These are phyloP conservation scores for Setipinna tenuifilis DNA, from an alignment of 2,797 vertebrate genomes.

Conservation along the genomic window DNA sequence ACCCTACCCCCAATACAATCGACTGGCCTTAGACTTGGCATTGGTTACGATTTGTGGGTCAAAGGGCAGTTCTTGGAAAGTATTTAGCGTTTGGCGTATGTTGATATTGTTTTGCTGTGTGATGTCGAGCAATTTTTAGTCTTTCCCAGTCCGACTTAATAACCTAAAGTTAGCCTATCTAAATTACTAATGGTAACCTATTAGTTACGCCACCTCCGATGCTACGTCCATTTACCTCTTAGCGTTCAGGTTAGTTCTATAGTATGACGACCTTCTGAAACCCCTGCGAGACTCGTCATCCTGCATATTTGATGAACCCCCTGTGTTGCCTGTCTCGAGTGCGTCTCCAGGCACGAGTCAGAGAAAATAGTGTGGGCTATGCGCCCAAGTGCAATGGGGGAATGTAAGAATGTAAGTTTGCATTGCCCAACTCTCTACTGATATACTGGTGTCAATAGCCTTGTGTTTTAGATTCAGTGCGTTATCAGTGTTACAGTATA, in stretches of 20 bases:
- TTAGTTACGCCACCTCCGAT: no score
- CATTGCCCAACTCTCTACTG: neutral
- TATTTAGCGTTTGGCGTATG: neutral
- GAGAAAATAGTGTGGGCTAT: neutral
- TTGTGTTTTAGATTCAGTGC: neutral
- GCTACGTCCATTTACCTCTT: neutral
- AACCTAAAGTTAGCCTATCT: neutral
- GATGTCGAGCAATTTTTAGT: neutral
- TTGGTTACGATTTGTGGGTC: neutral
- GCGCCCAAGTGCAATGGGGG: neutral
- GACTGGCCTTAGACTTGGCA: neutral
- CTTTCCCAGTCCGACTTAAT: neutral
- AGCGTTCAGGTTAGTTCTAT: neutral
- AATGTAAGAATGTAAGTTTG: neutral
- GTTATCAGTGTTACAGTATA: neutral
- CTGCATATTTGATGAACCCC: slow-evolving; percentile 54
- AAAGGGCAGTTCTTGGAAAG: neutral
- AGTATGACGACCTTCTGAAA: slow-evolving; percentile 53
- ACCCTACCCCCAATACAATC: neutral
- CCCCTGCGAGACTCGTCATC: slow-evolving; percentile 70
- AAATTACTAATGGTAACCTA: neutral
- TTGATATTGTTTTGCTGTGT: neutral
- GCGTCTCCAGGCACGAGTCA: slow-evolving; percentile 46
- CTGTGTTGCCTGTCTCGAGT: slow-evolving; percentile 37
- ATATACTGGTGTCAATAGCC: neutral